Evolutionary conservation across 2,797 vertebrate species (phyloP), one percentile per base, ranked within the genome.

Genomic region (Enteromius paludinosus): DNA sequence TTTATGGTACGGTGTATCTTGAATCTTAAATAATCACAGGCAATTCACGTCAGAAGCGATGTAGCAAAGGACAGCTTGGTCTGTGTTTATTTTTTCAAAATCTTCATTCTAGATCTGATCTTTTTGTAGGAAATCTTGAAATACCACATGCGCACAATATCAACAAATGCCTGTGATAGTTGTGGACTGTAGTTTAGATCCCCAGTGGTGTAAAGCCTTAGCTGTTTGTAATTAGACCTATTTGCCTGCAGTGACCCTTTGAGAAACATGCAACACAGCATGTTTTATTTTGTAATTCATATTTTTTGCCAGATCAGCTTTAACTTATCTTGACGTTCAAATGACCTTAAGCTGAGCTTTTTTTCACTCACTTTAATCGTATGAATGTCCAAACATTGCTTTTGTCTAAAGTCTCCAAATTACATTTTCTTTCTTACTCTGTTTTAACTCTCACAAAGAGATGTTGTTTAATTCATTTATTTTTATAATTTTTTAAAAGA

Each of bases 281-380:
- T 84, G 89, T 82, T 71, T 85, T 85, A 47, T 38, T 91, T 88
- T 84, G 89, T 88, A 89, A 84, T 76, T 91, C 89, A 86, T 86
- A 89, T n/a, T 89, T 89, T 85, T 85, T 83, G 73, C 86, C 83
- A 25, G 82, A 87, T 87, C 86, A 82, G 41, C 79, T 64, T 81
- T 83, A 62, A 28, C 65, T 79, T 82, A 45, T 25, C 54, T 78
- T 78, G 69, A 75, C 59, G 5, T 77, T 81, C 64, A 70, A 28
- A 45, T 74, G 81, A 66, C 28, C 54, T 54, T 23, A 47, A 71
- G 70, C 54, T 61, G 30, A 35, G 74, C n/a, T 25, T 66, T 84
- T 62, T 45, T 68, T 61, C 56, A 54, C 61, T 71, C 52, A 71
- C 5, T 49, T 62, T 47, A 35, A 62, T 74, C 74, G 33, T 66